A percentile compares a stretch with the other conserved stretches of the same genome.
These are phyloP conservation scores for Remorina albescens DNA, from an alignment of 2,797 vertebrate genomes.

Conservation along the genomic window DNA sequence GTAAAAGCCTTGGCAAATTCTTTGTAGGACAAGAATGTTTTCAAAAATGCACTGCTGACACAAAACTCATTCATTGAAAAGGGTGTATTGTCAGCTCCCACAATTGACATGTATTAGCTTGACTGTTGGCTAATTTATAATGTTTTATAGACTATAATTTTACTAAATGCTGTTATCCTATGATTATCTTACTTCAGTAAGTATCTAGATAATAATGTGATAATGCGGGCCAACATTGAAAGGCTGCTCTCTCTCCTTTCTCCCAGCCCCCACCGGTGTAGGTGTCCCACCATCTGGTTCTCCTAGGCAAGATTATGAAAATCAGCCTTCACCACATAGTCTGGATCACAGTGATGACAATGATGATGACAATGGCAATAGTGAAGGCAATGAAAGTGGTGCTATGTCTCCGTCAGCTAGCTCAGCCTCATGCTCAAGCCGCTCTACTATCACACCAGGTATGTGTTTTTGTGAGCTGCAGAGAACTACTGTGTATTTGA, in stretches of 20 bases:
- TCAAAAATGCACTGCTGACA: background rate
- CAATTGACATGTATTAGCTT: background rate
- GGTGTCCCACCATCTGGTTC: constrained; percentile 30
- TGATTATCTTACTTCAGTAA: background rate
- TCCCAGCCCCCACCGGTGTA: constrained; percentile 19
- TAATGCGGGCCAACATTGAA: background rate
- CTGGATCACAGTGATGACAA: constrained; percentile 23
- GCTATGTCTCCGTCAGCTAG: constrained; percentile 62
- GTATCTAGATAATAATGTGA: background rate
- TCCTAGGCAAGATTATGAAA: constrained; percentile 37
- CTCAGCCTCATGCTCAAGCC: constrained; percentile 61
- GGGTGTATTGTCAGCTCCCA: background rate
- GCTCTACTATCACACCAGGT: constrained; percentile 67
- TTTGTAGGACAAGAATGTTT: background rate
- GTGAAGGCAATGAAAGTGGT: constrained; percentile 44
- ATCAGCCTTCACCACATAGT: constrained; percentile 43
- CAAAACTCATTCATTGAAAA: background rate
- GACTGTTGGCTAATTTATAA: background rate
- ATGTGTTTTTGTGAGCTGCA: constrained; percentile 22
- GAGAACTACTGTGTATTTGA: background rate
- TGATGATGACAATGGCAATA: constrained; percentile 16
- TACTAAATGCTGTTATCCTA: too few species aligned
- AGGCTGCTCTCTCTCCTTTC: constrained; percentile 5
- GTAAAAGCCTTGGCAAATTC: background rate
- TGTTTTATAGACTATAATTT: background rate